Evolutionary conservation across 2,797 vertebrate genomes (phyloP).

Genomic region (Sarcoramphus papa): DNA sequence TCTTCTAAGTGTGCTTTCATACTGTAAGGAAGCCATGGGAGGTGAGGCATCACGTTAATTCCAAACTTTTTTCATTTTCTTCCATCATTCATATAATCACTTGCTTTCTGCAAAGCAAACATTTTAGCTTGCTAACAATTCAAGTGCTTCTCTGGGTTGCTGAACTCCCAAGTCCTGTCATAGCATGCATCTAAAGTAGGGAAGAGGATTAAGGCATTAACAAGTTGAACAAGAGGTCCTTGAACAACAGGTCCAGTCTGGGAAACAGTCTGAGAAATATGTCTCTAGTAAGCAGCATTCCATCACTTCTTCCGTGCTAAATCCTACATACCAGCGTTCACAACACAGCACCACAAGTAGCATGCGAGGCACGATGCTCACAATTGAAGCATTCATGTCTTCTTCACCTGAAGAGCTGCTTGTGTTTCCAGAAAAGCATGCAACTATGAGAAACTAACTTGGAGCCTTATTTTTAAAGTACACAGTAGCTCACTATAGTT

Average conservation of each 20-base stretch:
- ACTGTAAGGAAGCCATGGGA: background rate
- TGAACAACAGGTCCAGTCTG: slow-evolving; percentile 32
- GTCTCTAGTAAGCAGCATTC: slow-evolving; percentile 22
- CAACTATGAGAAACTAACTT: background rate
- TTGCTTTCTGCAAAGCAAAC: slow-evolving; percentile 7
- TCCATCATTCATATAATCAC: background rate
- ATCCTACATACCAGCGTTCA: background rate
- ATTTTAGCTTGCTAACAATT: background rate
- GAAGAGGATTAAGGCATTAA: slow-evolving; percentile 59
- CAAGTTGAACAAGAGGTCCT: slow-evolving; percentile 45
- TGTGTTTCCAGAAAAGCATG: background rate
- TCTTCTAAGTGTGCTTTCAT: background rate
- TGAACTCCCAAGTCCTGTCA: background rate
- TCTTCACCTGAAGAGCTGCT: background rate
- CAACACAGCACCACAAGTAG: background rate
- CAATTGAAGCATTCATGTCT: fast-evolving
- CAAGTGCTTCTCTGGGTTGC: background rate
- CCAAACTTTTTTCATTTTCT: background rate
- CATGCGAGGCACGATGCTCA: background rate
- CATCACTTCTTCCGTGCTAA: background rate
- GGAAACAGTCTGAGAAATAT: background rate
- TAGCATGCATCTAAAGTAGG: background rate
- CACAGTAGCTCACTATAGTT: background rate
- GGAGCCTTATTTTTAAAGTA: background rate
- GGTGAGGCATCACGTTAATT: background rate